Evolutionary conservation across 2,797 vertebrate genomes (phyloP).

Genomic region (Pogoniulus pusillus): DNA sequence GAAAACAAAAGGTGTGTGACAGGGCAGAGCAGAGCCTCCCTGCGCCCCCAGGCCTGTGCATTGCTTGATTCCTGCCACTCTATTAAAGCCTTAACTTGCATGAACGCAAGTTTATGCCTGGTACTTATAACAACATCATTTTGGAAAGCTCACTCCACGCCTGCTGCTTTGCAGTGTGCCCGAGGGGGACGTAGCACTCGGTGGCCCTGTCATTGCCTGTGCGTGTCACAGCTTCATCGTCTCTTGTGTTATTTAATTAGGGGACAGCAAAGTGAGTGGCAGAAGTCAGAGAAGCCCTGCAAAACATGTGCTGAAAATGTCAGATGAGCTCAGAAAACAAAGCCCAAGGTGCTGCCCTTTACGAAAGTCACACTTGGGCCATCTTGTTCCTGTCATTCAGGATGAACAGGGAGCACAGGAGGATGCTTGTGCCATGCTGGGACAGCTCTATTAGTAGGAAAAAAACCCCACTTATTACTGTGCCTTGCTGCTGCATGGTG

Average conservation of each 20-base stretch:
- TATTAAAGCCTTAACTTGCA: no score
- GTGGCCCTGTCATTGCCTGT: not conserved
- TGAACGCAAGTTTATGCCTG: no score
- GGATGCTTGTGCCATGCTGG: not conserved
- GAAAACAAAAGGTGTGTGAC: no score
- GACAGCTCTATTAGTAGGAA: not conserved
- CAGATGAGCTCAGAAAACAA: not conserved
- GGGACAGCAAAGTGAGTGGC: not conserved
- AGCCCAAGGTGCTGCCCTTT: not conserved
- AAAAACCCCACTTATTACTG: not conserved
- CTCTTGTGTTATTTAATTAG: conserved; percentile 24
- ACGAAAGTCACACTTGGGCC: not conserved
- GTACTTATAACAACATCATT: no score
- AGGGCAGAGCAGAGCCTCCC: no score
- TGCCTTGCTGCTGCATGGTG: accelerated
- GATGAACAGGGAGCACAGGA: not conserved
- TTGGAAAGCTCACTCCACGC: not conserved
- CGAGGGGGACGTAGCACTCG: not conserved
- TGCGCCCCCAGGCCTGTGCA: no score
- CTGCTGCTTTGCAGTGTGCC: not conserved
- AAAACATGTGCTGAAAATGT: not conserved
- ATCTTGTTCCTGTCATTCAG: not conserved
- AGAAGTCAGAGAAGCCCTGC: not conserved
- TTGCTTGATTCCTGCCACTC: no score
- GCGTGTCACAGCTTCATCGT: not conserved